Conservation (phyloP, 2,888 invertebrate genomes). For the Toxonevra muliebris region DNA sequence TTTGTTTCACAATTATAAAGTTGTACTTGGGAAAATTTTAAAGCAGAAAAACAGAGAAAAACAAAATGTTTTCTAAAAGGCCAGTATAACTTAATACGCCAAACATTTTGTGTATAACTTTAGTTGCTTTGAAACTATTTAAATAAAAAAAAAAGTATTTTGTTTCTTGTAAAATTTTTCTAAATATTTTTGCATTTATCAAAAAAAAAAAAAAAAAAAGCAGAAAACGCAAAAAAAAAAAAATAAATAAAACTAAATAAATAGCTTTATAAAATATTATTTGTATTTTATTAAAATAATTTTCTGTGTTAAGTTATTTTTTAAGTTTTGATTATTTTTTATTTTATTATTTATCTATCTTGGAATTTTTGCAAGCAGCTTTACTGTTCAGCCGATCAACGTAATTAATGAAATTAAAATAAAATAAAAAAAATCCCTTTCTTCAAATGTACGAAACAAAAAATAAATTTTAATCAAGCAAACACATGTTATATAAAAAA, state of each 20-base stretch:
- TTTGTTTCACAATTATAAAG: no score
- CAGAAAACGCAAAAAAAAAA: neutral
- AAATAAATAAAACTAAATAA: neutral
- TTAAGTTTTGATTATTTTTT: no score
- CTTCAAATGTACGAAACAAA: neutral
- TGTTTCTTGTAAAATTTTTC: neutral
- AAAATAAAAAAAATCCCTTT: constrained; percentile 32
- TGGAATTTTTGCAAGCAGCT: no score
- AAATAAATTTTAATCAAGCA: constrained; percentile 11
- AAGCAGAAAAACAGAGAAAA: no score
- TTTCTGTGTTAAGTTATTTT: no score
- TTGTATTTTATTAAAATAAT: no score
- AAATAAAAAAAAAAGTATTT: constrained; percentile 5
- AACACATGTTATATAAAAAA: constrained; percentile 42
- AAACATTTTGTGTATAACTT: neutral
- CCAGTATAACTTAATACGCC: constrained; percentile 16
- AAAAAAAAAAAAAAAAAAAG: neutral
- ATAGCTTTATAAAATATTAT: constrained; percentile 1
- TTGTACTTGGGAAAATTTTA: no score
- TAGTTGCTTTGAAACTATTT: constrained; percentile 1
- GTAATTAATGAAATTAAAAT: constrained; percentile 16
- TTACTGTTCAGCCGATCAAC: neutral
- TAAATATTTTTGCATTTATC: neutral
- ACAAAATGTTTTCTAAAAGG: neutral
- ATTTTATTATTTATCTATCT: no score